phyloP scores from a whole-genome alignment of 2,797 vertebrate species.

The Thamnophis elegans region DNA sequence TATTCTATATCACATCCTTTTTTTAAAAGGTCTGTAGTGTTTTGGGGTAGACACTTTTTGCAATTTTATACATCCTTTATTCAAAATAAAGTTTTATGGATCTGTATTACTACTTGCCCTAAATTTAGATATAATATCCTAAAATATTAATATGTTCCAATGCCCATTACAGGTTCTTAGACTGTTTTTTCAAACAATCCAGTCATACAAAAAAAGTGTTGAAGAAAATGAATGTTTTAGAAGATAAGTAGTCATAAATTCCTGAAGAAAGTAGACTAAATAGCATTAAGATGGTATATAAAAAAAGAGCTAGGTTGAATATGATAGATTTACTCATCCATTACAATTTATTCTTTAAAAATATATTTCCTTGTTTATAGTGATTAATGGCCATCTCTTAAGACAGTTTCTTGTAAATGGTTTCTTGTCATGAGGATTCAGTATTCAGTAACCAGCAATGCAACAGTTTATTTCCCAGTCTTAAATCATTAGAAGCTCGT shows the following conservation, averaged over 20 bases:
- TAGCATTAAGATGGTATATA: not conserved
- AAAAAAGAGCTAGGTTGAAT: not conserved
- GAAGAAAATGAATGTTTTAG: not conserved
- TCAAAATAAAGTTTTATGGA: not conserved
- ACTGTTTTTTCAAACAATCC: not conserved
- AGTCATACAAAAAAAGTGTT: not conserved
- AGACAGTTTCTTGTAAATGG: not conserved
- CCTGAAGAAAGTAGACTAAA: not conserved
- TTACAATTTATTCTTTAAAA: not conserved
- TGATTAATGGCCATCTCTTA: not conserved
- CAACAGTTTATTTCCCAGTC: not conserved
- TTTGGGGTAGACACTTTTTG: not conserved
- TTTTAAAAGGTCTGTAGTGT: not conserved
- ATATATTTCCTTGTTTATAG: not conserved
- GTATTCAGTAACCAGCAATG: not conserved
- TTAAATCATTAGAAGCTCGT: not conserved
- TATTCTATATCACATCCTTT: not conserved
- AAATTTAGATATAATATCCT: not conserved
- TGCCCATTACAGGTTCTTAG: not conserved
- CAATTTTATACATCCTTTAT: not conserved
- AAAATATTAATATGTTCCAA: not conserved
- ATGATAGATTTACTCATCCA: not conserved
- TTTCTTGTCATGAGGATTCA: not conserved
- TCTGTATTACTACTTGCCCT: not conserved
- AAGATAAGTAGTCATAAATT: not conserved